Percentiles rank a stretch among this genome's conserved stretches.
Evolutionary conservation across 1,140 invertebrate genomes (phyloP).

Genomic region (Lepeophtheirus salmonis): DNA sequence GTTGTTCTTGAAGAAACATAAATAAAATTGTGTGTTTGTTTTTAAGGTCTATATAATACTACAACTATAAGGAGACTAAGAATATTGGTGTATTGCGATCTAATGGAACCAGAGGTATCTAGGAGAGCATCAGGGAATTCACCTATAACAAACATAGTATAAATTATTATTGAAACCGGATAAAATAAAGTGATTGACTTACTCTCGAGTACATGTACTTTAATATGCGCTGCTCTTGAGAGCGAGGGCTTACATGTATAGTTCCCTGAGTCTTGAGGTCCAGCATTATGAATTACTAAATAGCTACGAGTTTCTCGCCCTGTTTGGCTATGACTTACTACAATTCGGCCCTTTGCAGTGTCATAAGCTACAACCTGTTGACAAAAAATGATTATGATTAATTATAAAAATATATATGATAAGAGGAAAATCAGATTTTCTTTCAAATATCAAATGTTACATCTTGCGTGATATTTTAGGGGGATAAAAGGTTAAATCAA

Average conservation of each 20-base stretch:
- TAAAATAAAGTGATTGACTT: slow-evolving; percentile 12
- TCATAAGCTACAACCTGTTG: slow-evolving; percentile 14
- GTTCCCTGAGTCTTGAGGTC: slow-evolving; percentile 60
- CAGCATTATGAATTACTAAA: slow-evolving; percentile 61
- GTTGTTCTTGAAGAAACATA: no score
- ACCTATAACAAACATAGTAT: neutral
- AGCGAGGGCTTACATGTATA: slow-evolving; percentile 41
- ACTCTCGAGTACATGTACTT: slow-evolving; percentile 16
- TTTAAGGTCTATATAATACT: no score
- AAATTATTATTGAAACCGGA: neutral
- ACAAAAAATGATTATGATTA: no score
- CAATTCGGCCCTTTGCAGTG: slow-evolving; percentile 6
- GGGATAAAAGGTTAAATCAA: no score
- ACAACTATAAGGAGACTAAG: neutral
- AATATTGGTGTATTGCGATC: neutral
- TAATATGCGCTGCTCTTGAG: slow-evolving; percentile 8
- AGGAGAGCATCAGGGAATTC: neutral
- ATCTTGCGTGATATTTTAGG: no score
- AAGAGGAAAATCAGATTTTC: no score
- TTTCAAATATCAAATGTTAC: no score
- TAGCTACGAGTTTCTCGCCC: slow-evolving; percentile 14
- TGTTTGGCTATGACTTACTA: slow-evolving; percentile 1
- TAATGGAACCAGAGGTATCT: neutral
- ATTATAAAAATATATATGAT: no score
- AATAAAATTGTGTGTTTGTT: no score